phyloP scores from a whole-genome alignment of 1,140 invertebrate species.

The Colletes gigas region DNA sequence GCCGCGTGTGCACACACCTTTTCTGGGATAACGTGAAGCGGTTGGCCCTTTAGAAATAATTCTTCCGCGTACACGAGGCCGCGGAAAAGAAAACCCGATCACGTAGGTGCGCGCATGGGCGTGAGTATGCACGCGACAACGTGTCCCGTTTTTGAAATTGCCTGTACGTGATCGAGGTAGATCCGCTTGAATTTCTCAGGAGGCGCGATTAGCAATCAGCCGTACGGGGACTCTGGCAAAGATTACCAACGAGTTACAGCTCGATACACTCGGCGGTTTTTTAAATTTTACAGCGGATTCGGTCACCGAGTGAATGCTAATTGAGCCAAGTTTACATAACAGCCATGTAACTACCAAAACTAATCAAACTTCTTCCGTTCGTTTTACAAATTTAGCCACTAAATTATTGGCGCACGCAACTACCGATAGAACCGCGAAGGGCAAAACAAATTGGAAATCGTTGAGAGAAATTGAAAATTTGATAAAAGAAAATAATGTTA shows the following conservation, averaged over 20 bases:
- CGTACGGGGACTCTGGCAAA: slow-evolving; percentile 31
- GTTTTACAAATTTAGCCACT: not conserved
- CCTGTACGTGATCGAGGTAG: slow-evolving; percentile 72
- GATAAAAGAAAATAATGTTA: no score
- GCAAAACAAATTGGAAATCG: no score
- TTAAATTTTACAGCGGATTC: slow-evolving; percentile 21
- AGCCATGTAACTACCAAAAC: slow-evolving; percentile 4
- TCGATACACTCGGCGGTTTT: slow-evolving; percentile 29
- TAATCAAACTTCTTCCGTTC: not conserved
- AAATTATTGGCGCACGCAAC: no score
- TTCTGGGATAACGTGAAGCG: slow-evolving; percentile 41
- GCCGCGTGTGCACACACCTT: slow-evolving; percentile 32
- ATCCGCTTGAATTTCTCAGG: slow-evolving; percentile 45
- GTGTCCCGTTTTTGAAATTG: slow-evolving; percentile 75
- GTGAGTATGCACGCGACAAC: slow-evolving; percentile 62
- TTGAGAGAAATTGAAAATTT: no score
- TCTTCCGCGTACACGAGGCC: slow-evolving; percentile 44
- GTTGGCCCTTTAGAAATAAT: slow-evolving; percentile 44
- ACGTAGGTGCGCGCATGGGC: slow-evolving; percentile 71
- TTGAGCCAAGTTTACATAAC: slow-evolving; percentile 19
- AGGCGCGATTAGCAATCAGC: slow-evolving; percentile 44
- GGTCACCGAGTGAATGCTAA: slow-evolving; percentile 33
- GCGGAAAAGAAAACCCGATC: slow-evolving; percentile 70
- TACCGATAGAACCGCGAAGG: no score
- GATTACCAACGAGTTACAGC: slow-evolving; percentile 46